A percentile compares a stretch with the other conserved stretches of the same genome.
phyloP scores from a whole-genome alignment of 1,140 invertebrate genomes.

The Procambarus virginalis region DNA sequence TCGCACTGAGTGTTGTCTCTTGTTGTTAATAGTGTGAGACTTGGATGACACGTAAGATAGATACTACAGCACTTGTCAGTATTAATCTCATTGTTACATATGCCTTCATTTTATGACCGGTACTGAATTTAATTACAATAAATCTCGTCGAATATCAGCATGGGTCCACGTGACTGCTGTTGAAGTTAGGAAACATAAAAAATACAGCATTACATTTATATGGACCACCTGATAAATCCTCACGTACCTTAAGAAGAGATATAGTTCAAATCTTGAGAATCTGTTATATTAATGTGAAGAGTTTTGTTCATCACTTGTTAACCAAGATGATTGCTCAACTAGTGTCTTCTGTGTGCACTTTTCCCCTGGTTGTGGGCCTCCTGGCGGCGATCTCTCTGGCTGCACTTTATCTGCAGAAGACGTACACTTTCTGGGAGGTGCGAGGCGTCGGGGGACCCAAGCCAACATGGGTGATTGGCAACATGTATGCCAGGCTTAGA shows the following conservation, averaged over 20 bases:
- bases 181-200: neutral
- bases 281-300: neutral
- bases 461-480: slow-evolving; percentile 63
- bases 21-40: neutral
- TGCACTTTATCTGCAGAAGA: slow-evolving; percentile 18
- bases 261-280: neutral
- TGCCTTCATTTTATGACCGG: neutral
- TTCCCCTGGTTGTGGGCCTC: slow-evolving; percentile 4
- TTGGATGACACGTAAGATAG: neutral
- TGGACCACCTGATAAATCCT: neutral
- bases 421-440: slow-evolving; percentile 58
- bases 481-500: slow-evolving; percentile 60
- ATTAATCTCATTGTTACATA: neutral
- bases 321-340: slow-evolving; percentile 29
- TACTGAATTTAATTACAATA: neutral
- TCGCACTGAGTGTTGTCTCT: neutral
- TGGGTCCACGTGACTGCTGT: neutral
- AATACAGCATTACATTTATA: neutral
- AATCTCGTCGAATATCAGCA: neutral
- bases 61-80: neutral
- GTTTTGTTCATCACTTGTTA: neutral
- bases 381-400: slow-evolving; percentile 1
- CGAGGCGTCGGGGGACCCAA: slow-evolving; percentile 64
- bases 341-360: slow-evolving; percentile 34
- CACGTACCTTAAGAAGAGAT: neutral